Evolutionary conservation across 2,113 vertebrate genomes (phyloP), one percentile per base, ranked within the genome.

Genomic region (Illadopsis cleaveri): DNA sequence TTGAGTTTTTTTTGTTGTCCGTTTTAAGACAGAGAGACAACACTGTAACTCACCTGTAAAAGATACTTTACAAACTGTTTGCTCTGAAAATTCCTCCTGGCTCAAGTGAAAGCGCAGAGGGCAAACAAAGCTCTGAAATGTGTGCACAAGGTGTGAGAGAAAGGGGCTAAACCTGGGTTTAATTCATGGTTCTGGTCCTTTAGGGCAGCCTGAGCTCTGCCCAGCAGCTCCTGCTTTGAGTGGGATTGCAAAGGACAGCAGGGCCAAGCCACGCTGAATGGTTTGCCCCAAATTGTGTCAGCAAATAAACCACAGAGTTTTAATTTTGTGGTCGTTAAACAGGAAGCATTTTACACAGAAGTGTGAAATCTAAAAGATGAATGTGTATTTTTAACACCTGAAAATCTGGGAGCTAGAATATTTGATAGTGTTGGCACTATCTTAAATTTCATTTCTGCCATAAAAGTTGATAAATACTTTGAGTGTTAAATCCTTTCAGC

Each of bases 31-130:
- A 70, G 28, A 51, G 2, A 94, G 92, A 76, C 82, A 90, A 56
- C 66, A 33, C 27, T 48, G 53, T 45, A 79, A 42, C 69, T 91
- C 61, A 50, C 77, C 65, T 93, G 83, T 62, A 73, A 79, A 72
- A 84, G 64, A 87, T 47, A 77, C 40, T 85, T 85, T 78, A 69
- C 81, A 72, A 80, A 31, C 48, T 96, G 78, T 88, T 96, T 94
- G 78, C 71, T 70, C 87, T 73, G 70, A 90, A 85, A 94, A 94
- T 90, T 87, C 96, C 84, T 94, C 86, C 66, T 96, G 93, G 66
- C 93, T 62, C 12, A 8, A 91, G 93, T 70, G 94, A 95, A 95
- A 95, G 94, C 77, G 8, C 90, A 23, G 78, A 89, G 58, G 64
- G 50, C 82, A 97, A 95, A 89, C 73, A 85, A 9, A 90, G 66